Conservation (phyloP, 2,888 invertebrate genomes). For the Ormia ochracea region DNA sequence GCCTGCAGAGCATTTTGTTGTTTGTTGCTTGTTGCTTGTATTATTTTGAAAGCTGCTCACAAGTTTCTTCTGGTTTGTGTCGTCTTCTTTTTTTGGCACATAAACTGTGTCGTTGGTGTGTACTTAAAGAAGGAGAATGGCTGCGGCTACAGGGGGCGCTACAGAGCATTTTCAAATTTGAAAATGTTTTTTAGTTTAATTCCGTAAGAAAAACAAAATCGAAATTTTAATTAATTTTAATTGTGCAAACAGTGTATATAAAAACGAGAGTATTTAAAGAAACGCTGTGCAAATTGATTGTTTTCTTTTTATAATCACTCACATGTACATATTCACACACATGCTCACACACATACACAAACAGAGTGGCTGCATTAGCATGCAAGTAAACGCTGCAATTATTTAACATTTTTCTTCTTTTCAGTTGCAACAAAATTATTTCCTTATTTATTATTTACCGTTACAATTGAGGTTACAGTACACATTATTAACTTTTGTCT, state of each 20-base stretch:
- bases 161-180: neutral
- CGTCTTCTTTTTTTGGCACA: conserved; percentile 64
- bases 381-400: neutral
- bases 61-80: neutral
- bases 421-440: conserved; percentile 28
- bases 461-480: conserved; percentile 27
- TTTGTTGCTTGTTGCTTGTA: neutral
- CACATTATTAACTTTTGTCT: neutral
- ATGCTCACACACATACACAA: too few relatives aligned
- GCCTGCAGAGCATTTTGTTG: neutral
- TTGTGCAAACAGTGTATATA: neutral
- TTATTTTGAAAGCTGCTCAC: neutral
- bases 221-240: conserved; percentile 1
- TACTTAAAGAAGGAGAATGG: conserved; percentile 45
- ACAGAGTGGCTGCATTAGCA: neutral
- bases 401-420: conserved; percentile 14
- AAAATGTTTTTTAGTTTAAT: neutral
- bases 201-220: neutral
- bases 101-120: conserved; percentile 68
- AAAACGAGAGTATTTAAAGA: conserved; percentile 7
- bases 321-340: too few relatives aligned
- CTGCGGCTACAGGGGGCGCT: neutral
- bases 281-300: too few relatives aligned
- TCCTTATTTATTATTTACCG: conserved; percentile 47
- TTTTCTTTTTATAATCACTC: too few relatives aligned